Conservation (phyloP, 1,140 invertebrate genomes). For the Zaprionus capensis region DNA sequence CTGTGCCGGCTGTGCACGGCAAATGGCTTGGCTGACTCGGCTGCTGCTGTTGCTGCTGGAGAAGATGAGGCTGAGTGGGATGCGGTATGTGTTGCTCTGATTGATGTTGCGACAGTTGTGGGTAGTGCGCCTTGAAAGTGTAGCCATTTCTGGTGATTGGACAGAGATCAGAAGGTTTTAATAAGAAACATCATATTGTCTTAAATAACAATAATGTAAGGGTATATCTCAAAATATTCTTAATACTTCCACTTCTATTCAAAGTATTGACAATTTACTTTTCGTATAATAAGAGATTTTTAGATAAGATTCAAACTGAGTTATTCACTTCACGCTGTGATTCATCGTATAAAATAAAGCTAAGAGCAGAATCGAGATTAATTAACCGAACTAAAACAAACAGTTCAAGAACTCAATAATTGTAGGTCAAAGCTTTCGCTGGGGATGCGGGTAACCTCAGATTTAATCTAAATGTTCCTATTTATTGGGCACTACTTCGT, state of each 20-base stretch:
- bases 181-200: no score
- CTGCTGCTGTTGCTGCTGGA: slow-evolving; percentile 36
- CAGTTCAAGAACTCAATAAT: neutral
- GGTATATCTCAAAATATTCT: no score
- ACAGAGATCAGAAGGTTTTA: neutral
- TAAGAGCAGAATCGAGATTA: slow-evolving; percentile 1
- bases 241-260: no score
- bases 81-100: slow-evolving; percentile 26
- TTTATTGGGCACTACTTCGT: neutral
- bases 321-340: neutral
- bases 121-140: slow-evolving; percentile 68
- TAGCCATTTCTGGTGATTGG: slow-evolving; percentile 70
- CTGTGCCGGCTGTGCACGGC: slow-evolving; percentile 5
- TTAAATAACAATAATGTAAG: neutral
- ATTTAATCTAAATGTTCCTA: slow-evolving; percentile 1
- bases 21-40: slow-evolving; percentile 27
- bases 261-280: no score
- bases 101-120: slow-evolving; percentile 38
- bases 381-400: neutral
- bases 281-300: no score
- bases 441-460: slow-evolving; percentile 13
- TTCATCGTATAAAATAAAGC: neutral
- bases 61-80: slow-evolving; percentile 14
- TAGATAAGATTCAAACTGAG: neutral
- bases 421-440: neutral